Conservation (phyloP, 2,888 invertebrate species). For the Xanthorhoe designata region DNA sequence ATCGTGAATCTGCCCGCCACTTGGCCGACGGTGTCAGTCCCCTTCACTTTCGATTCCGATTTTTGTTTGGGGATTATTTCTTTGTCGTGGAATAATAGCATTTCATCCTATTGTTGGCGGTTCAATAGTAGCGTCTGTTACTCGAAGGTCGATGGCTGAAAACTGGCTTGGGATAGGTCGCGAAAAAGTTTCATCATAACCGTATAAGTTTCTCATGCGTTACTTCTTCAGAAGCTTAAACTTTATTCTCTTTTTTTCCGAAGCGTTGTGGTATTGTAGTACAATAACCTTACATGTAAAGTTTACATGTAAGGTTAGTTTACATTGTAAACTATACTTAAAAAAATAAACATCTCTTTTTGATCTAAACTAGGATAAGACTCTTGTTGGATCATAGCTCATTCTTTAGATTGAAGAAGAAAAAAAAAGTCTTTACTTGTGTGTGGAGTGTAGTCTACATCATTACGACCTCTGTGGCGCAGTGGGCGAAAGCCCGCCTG, state of each 20-base stretch:
- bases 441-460: too few relatives aligned
- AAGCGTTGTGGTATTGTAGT: background rate
- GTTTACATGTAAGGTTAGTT: too few relatives aligned
- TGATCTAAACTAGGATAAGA: too few relatives aligned
- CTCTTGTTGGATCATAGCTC: too few relatives aligned
- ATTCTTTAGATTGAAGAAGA: too few relatives aligned
- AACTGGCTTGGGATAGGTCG: conserved; percentile 53
- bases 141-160: conserved; percentile 30
- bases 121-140: conserved; percentile 28
- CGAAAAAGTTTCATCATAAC: conserved; percentile 42
- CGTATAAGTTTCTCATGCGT: conserved; percentile 8
- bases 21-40: conserved; percentile 61
- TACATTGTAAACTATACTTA: background rate
- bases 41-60: conserved; percentile 61
- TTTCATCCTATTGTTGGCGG: conserved; percentile 42
- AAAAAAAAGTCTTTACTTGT: too few relatives aligned
- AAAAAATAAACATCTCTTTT: background rate
- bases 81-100: conserved; percentile 48
- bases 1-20: conserved; percentile 73
- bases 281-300: background rate
- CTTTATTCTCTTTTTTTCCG: conserved; percentile 1
- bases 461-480: too few relatives aligned
- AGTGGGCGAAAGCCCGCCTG: too few relatives aligned
- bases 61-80: conserved; percentile 51
- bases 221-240: conserved; percentile 4